phyloP scores from a whole-genome alignment of 2,888 invertebrate genomes.

The Chrysotoxum bicinctum region DNA sequence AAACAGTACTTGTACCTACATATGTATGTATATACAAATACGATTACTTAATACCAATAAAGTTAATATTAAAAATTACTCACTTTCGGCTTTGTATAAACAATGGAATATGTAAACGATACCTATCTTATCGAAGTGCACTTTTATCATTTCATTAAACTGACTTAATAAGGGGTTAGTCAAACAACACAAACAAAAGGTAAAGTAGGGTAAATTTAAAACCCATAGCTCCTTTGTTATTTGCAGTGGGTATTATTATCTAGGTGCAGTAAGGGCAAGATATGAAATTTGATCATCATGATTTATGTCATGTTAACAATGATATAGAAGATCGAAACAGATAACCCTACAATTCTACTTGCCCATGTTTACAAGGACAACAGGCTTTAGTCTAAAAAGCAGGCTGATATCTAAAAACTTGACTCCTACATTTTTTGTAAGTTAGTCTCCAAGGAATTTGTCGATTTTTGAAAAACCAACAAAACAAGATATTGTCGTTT shows the following conservation, averaged over 20 bases:
- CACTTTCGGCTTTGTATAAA: slow-evolving; percentile 13
- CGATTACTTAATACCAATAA: not conserved
- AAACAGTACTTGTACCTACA: not conserved
- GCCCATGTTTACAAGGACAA: no score
- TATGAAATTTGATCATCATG: not conserved
- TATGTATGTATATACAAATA: not conserved
- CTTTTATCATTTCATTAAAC: slow-evolving; percentile 19
- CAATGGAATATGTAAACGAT: not conserved
- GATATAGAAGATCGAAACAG: no score
- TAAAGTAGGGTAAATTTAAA: not conserved
- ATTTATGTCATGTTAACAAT: not conserved
- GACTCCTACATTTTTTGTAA: no score
- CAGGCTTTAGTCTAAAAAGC: no score
- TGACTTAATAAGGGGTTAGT: not conserved
- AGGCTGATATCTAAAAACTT: no score
- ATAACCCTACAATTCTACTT: no score
- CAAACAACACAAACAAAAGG: slow-evolving; percentile 26
- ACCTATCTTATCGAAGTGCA: slow-evolving; percentile 45
- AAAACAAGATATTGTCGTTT: no score
- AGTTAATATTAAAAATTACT: not conserved
- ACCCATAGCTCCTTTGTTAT: not conserved
- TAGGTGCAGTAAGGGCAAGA: not conserved
- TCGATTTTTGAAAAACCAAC: no score
- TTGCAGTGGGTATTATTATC: not conserved
- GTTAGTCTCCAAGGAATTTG: no score